Conservation (phyloP, 2,797 vertebrate species). For the Arnoldichthys spilopterus region DNA sequence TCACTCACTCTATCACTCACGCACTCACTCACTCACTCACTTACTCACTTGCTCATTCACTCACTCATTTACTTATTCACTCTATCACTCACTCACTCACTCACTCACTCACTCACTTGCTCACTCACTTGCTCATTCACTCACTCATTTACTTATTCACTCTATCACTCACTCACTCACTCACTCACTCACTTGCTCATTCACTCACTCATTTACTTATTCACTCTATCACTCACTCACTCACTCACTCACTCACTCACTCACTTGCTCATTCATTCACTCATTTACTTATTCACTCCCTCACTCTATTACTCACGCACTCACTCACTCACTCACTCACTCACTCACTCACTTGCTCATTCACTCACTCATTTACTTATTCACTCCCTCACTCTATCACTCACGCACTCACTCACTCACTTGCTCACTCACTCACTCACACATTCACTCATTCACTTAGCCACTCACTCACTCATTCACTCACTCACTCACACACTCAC, state of each 20-base stretch:
- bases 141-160: too few relatives aligned
- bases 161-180: neutral
- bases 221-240: too few relatives aligned
- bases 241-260: neutral
- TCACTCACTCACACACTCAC: slow-evolving; percentile 5
- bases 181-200: too few relatives aligned
- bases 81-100: too few relatives aligned
- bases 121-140: neutral
- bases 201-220: too few relatives aligned
- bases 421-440: neutral
- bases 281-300: too few relatives aligned
- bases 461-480: neutral
- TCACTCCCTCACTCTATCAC: slow-evolving; percentile 7
- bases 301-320: neutral
- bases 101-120: neutral
- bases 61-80: too few relatives aligned
- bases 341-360: neutral
- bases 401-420: neutral
- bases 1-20: slow-evolving; percentile 5
- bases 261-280: too few relatives aligned
- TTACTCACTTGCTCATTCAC: too few relatives aligned
- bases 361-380: neutral
- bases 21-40: neutral
- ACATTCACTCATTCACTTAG: too few relatives aligned
- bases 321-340: too few relatives aligned